Conservation (phyloP, 2,797 vertebrate genomes). For the Nannoperca australis region DNA sequence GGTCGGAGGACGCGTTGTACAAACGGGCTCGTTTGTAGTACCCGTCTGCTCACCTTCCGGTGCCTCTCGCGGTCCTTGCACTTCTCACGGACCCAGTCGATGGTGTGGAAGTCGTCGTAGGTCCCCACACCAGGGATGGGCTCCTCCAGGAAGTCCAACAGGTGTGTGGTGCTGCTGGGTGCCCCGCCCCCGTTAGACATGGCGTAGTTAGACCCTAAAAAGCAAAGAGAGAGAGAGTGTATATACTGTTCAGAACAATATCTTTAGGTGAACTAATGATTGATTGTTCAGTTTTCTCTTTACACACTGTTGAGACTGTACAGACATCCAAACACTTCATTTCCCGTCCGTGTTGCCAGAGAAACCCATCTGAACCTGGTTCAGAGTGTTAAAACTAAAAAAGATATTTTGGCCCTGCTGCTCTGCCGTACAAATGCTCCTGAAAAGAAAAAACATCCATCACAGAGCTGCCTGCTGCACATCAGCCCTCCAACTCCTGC, state of each 20-base stretch:
- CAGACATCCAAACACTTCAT: not conserved
- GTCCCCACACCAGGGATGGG: slow-evolving; percentile 97
- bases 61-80: slow-evolving; percentile 98
- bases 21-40: not conserved
- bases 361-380: not conserved
- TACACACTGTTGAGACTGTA: not conserved
- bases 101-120: slow-evolving; percentile 98
- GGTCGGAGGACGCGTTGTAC: not conserved
- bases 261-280: not conserved
- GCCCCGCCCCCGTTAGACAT: slow-evolving; percentile 97
- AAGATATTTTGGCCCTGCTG: not conserved
- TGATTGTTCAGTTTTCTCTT: not conserved
- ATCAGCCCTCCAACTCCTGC: not conserved
- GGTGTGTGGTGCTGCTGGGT: slow-evolving; percentile 94
- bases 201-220: slow-evolving; percentile 93
- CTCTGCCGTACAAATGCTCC: not conserved
- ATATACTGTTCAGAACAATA: not conserved
- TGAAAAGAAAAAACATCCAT: slow-evolving; percentile 4
- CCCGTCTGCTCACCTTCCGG: slow-evolving; percentile 87
- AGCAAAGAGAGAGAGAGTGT: not conserved
- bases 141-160: slow-evolving; percentile 96
- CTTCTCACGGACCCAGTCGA: slow-evolving; percentile 98
- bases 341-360: not conserved
- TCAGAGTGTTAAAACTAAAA: not conserved
- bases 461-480: not conserved